Conservation (phyloP, 2,888 invertebrate genomes). For the Steinernema hermaphroditum region DNA sequence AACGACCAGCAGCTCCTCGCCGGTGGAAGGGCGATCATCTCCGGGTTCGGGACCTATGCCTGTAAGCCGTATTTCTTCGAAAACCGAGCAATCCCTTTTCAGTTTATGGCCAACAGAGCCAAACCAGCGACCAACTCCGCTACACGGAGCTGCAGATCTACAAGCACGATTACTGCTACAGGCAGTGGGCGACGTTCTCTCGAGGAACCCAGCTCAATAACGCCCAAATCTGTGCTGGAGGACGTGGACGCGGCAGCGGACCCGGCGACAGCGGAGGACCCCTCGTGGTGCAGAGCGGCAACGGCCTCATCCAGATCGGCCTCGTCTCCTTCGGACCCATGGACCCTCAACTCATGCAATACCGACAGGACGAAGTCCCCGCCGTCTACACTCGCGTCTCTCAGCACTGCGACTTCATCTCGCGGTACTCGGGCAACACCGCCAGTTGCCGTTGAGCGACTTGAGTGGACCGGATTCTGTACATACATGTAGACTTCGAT, state of each 20-base stretch:
- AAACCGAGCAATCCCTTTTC: too few species aligned
- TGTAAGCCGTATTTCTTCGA: background rate
- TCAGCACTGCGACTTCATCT: conserved; percentile 2
- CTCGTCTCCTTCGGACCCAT: conserved; percentile 23
- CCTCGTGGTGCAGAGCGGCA: background rate
- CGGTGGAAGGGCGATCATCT: background rate
- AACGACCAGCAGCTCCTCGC: conserved; percentile 5
- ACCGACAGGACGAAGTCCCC: conserved; percentile 2
- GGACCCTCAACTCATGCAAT: background rate
- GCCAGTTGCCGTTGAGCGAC: background rate
- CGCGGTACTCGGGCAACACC: background rate
- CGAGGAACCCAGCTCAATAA: background rate
- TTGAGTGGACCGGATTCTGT: too few species aligned
- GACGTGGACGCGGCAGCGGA: conserved; percentile 5
- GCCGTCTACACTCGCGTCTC: conserved; percentile 13
- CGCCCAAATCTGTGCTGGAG: background rate
- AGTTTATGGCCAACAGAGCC: background rate
- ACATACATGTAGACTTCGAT: too few species aligned
- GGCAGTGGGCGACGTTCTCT: conserved; percentile 4
- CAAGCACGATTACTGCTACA: background rate
- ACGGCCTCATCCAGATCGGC: background rate
- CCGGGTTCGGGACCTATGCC: conserved; percentile 17
- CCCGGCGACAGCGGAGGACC: conserved; percentile 26
- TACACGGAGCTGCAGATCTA: background rate
- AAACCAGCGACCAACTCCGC: conserved; percentile 12